Percentiles rank a stretch among this genome's conserved stretches.
phyloP scores from a whole-genome alignment of 2,888 invertebrate genomes.

The Dryomyza anilis region DNA sequence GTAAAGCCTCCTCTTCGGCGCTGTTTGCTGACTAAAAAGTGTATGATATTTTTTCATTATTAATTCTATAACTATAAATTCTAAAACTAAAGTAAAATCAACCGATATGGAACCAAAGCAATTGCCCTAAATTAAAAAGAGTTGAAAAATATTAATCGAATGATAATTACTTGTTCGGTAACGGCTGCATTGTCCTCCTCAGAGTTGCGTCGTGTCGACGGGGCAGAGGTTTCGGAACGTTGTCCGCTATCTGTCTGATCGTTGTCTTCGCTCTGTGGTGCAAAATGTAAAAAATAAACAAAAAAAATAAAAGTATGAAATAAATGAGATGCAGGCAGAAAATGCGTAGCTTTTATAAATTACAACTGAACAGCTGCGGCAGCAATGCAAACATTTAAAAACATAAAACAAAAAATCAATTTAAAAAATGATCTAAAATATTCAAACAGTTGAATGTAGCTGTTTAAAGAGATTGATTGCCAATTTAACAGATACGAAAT shows the following conservation, averaged over 20 bases:
- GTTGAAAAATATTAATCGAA: too few species aligned
- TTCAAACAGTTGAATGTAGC: not conserved
- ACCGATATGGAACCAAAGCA: not conserved
- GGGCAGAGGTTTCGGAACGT: constrained; percentile 58
- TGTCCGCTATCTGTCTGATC: constrained; percentile 60
- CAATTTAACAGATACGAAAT: too few species aligned
- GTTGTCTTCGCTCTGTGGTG: constrained; percentile 57
- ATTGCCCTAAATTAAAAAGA: too few species aligned
- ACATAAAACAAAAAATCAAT: not conserved
- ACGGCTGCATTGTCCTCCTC: constrained; percentile 57
- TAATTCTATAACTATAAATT: not conserved
- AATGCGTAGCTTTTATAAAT: not conserved
- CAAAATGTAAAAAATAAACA: constrained; percentile 14
- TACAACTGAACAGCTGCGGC: not conserved
- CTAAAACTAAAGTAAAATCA: constrained; percentile 12
- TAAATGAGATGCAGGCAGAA: not conserved
- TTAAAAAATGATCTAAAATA: not conserved
- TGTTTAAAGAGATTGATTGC: too few species aligned
- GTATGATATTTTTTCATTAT: too few species aligned
- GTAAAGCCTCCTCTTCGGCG: constrained; percentile 67
- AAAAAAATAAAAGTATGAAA: not conserved
- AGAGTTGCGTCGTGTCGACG: constrained; percentile 59
- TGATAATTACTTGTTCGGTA: constrained; percentile 54
- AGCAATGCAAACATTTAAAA: not conserved
- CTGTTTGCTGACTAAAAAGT: constrained; percentile 5